These are phyloP conservation scores for Dyspetes luteomarginatus DNA, from an alignment of 2,888 invertebrate genomes.

Conservation along the genomic window DNA sequence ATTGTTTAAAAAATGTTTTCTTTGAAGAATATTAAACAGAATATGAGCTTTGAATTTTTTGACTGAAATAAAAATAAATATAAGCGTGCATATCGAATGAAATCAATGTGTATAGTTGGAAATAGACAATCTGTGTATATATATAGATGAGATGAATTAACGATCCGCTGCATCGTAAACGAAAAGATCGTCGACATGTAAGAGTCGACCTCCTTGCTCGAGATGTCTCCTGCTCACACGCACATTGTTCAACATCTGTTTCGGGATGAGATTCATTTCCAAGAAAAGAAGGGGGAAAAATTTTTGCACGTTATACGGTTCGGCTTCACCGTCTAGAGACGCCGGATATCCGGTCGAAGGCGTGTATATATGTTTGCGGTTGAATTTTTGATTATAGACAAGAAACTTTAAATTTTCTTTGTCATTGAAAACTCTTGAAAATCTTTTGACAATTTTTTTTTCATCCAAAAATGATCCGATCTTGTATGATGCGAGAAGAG, in stretches of 20 bases:
- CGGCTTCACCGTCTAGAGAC: slow-evolving; percentile 31
- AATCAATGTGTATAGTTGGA: slow-evolving; percentile 44
- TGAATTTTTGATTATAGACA: slow-evolving; percentile 10
- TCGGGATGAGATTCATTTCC: slow-evolving; percentile 57
- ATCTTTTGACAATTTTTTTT: no score
- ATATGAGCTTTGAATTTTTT: background rate
- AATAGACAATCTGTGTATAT: slow-evolving; percentile 23
- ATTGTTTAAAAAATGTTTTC: slow-evolving; percentile 1
- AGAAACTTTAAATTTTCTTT: no score
- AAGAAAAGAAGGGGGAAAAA: slow-evolving; percentile 49
- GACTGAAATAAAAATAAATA: background rate
- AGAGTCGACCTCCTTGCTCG: slow-evolving; percentile 19
- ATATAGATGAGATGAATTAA: slow-evolving; percentile 57
- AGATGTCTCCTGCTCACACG: slow-evolving; percentile 50
- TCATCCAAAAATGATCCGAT: no score
- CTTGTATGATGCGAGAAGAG: slow-evolving; percentile 3
- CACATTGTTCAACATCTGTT: slow-evolving; percentile 63
- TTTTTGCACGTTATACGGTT: slow-evolving; percentile 44
- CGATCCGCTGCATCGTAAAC: slow-evolving; percentile 63
- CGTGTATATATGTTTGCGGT: slow-evolving; percentile 9
- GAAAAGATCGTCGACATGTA: slow-evolving; percentile 32
- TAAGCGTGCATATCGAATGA: slow-evolving; percentile 4
- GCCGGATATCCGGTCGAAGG: slow-evolving; percentile 65
- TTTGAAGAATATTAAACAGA: background rate
- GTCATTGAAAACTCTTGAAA: background rate